Evolutionary conservation across 2,113 vertebrate genomes (phyloP).

Genomic region (Halcyon malimbica): DNA sequence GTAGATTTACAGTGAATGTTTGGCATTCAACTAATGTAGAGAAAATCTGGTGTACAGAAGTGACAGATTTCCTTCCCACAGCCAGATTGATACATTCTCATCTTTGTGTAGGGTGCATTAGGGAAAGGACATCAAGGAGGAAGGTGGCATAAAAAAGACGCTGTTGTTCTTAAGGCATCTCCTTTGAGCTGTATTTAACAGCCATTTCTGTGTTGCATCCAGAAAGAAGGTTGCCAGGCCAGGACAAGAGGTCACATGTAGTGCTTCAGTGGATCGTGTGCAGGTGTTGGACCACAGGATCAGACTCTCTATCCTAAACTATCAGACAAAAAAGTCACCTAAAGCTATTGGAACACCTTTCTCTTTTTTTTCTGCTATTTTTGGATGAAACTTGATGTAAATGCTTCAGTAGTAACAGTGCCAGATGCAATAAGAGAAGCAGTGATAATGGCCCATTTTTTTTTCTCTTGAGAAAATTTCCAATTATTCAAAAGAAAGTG

Average conservation of each 20-base stretch:
- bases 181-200: background rate
- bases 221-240: background rate
- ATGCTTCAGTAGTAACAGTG: background rate
- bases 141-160: background rate
- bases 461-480: slow-evolving; percentile 27
- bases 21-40: background rate
- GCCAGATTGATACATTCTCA: background rate
- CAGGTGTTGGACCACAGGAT: background rate
- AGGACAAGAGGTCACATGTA: background rate
- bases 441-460: background rate
- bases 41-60: background rate
- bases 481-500: slow-evolving; percentile 25
- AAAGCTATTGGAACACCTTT: background rate
- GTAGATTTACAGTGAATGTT: background rate
- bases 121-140: background rate
- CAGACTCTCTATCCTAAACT: background rate
- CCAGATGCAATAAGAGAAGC: slow-evolving; percentile 33
- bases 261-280: background rate
- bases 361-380: background rate
- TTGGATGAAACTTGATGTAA: background rate
- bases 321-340: background rate
- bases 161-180: background rate
- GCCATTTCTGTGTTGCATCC: background rate
- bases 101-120: background rate
- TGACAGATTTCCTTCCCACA: background rate